phyloP scores from a whole-genome alignment of 2,797 vertebrate species.

The Oreonectes daqikongensis region DNA sequence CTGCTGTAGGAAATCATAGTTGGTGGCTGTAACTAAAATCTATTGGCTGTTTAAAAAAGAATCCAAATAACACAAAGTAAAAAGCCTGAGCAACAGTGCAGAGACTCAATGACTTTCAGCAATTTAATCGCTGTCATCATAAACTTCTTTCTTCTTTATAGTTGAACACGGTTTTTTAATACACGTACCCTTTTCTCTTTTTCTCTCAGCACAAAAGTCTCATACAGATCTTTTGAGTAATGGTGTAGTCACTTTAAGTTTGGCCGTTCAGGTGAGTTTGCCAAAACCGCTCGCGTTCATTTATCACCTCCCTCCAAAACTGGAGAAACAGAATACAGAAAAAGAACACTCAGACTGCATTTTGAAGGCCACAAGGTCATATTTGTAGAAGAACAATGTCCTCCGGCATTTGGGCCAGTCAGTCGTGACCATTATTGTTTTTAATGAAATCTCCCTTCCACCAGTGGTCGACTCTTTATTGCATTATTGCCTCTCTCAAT shows the following conservation, averaged over 20 bases:
- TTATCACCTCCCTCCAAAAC: constrained; percentile 52
- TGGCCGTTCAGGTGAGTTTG: constrained; percentile 13
- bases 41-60: not conserved
- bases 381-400: constrained; percentile 63
- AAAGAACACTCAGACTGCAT: constrained; percentile 25
- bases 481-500: constrained; percentile 57
- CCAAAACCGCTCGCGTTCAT: constrained; percentile 51
- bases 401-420: constrained; percentile 66
- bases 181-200: not conserved
- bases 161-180: not conserved
- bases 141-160: not conserved
- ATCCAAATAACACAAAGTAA: not conserved
- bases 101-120: not conserved
- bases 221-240: constrained; percentile 25
- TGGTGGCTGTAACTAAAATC: not conserved
- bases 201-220: constrained; percentile 15
- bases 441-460: constrained; percentile 75
- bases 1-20: too few relatives aligned
- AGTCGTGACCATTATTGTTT: constrained; percentile 74
- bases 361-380: constrained; percentile 59
- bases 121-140: not conserved
- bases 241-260: constrained; percentile 10
- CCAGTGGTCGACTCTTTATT: constrained; percentile 52
- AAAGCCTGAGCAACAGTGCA: not conserved
- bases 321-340: not conserved